phyloP scores from a whole-genome alignment of 2,888 invertebrate genomes.

The Mylabris sibirica region DNA sequence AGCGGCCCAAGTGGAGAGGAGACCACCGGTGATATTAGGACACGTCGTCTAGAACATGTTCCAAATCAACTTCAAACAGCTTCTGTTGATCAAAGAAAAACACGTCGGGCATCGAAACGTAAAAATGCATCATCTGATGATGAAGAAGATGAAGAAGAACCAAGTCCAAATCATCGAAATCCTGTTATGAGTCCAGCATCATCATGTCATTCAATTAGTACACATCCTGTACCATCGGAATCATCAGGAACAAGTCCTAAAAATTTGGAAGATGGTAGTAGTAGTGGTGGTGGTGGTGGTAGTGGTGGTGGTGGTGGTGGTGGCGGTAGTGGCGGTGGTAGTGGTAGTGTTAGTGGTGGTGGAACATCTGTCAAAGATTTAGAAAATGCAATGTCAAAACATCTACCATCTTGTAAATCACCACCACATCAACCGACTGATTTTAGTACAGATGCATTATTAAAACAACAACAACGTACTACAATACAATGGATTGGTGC shows the following conservation, averaged over 20 bases:
- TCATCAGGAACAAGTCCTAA: conserved; percentile 61
- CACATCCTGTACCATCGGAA: conserved; percentile 62
- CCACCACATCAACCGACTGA: conserved; percentile 80
- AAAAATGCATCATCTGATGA: conserved; percentile 67
- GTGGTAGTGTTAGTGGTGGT: conserved; percentile 22
- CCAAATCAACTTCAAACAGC: conserved; percentile 62
- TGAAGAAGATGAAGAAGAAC: conserved; percentile 63
- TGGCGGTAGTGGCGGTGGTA: conserved; percentile 41
- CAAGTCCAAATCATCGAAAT: conserved; percentile 52
- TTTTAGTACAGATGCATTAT: conserved; percentile 84
- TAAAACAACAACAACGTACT: conserved; percentile 81
- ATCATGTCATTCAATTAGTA: conserved; percentile 69
- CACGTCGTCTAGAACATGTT: conserved; percentile 63
- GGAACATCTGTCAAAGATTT: conserved; percentile 84
- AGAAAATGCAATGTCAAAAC: conserved; percentile 97
- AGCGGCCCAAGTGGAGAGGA: conserved; percentile 42
- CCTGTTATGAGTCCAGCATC: conserved; percentile 69
- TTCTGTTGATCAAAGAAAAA: conserved; percentile 53
- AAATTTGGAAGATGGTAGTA: conserved; percentile 59
- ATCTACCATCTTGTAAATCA: conserved; percentile 73
- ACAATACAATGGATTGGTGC: conserved; percentile 96
- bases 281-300: conserved; percentile 49
- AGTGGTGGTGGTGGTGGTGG: conserved; percentile 47
- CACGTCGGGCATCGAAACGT: conserved; percentile 68
- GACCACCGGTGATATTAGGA: conserved; percentile 63